These are phyloP conservation scores for Frankliniella intonsa DNA, from an alignment of 2,888 invertebrate genomes.

Conservation along the genomic window DNA sequence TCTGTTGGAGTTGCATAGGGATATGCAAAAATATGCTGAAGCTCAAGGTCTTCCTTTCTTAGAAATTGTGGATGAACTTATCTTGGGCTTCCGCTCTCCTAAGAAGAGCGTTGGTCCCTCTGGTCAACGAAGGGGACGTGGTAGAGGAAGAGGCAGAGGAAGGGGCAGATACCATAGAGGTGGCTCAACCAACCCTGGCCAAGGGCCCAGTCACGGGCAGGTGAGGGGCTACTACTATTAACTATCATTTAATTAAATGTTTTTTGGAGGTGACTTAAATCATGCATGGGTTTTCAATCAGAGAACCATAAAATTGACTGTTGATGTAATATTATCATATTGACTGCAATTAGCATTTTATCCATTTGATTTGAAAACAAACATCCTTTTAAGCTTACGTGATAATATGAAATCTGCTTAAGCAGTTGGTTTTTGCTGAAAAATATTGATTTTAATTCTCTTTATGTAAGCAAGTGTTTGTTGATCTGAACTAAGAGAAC, in stretches of 20 bases:
- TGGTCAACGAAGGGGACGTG: conserved; percentile 34
- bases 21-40: conserved; percentile 52
- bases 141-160: conserved; percentile 39
- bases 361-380: neutral
- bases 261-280: neutral
- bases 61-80: conserved; percentile 57
- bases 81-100: conserved; percentile 34
- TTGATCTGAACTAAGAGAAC: too few relatives aligned
- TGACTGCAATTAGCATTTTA: neutral
- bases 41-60: conserved; percentile 57
- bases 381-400: neutral
- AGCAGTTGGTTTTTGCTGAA: neutral
- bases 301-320: neutral
- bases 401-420: neutral
- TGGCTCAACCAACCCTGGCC: conserved; percentile 28
- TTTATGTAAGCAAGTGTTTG: too few relatives aligned
- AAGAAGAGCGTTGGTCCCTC: conserved; percentile 31
- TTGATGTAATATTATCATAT: neutral
- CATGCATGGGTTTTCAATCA: neutral
- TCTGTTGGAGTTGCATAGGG: conserved; percentile 71
- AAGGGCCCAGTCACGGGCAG: conserved; percentile 18
- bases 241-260: neutral
- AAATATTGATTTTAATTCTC: too few relatives aligned
- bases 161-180: conserved; percentile 40
- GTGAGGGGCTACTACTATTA: conserved; percentile 3